Conservation (phyloP, 2,113 vertebrate genomes). For the Rhinolophus sinicus region DNA sequence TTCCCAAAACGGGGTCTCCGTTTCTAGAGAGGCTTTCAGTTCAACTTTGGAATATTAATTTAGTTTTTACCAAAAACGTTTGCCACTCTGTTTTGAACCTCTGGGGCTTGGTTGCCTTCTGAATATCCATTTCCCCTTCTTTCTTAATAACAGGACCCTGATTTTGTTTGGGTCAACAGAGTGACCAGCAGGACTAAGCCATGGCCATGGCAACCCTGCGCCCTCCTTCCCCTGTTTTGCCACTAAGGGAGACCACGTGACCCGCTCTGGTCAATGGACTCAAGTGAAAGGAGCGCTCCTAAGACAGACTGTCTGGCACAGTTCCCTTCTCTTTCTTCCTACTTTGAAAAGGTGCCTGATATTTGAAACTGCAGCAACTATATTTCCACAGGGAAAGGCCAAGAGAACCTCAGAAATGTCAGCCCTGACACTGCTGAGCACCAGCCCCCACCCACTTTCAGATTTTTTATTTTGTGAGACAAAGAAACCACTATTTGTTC, state of each 20-base stretch:
- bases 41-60: background rate
- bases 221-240: background rate
- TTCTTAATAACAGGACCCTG: background rate
- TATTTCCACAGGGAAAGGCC: background rate
- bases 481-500: background rate
- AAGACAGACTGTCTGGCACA: background rate
- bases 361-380: background rate
- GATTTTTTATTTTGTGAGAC: background rate
- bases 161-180: background rate
- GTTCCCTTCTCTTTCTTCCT: background rate
- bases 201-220: accelerated
- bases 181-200: background rate
- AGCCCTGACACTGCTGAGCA: background rate
- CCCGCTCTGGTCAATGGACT: background rate
- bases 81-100: background rate
- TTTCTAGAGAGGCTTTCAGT: background rate
- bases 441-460: background rate
- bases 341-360: background rate
- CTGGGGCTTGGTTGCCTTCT: background rate
- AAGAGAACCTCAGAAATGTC: background rate
- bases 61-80: background rate
- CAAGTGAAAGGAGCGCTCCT: background rate
- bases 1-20: background rate
- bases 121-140: background rate
- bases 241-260: background rate